A percentile compares a stretch with the other conserved stretches of the same genome.
Evolutionary conservation across 1,140 invertebrate genomes (phyloP).

Genomic region (Meteorus sp.): DNA sequence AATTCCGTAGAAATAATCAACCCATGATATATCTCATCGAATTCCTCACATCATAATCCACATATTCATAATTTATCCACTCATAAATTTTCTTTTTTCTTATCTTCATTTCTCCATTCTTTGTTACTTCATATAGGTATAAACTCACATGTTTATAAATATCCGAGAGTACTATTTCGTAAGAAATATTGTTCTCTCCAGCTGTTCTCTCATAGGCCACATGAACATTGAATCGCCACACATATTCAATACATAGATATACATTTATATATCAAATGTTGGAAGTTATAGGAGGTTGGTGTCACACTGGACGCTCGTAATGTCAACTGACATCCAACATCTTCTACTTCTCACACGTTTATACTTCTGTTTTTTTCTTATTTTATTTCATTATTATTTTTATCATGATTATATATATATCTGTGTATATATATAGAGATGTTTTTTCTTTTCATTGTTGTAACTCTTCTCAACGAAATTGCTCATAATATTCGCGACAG

Average conservation of each 20-base stretch:
- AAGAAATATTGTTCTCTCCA: conserved; percentile 23
- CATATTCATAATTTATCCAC: too few species aligned
- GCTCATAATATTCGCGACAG: conserved; percentile 46
- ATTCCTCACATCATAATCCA: too few species aligned
- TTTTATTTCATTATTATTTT: conserved; percentile 16
- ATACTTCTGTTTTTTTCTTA: conserved; percentile 15
- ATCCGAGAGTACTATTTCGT: conserved; percentile 1
- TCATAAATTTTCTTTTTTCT: too few species aligned
- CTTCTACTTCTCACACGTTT: conserved; percentile 15
- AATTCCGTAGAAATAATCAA: too few species aligned
- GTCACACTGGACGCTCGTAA: conserved; percentile 42
- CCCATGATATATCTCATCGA: too few species aligned
- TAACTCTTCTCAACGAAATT: conserved; percentile 36
- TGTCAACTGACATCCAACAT: conserved; percentile 26
- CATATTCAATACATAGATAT: too few species aligned
- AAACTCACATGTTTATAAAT: not conserved
- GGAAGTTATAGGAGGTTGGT: conserved; percentile 35
- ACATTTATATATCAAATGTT: conserved; percentile 30
- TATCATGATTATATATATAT: not conserved
- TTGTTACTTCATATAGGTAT: too few species aligned
- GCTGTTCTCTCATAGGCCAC: conserved; percentile 30
- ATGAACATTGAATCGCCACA: conserved; percentile 29
- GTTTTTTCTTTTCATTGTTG: conserved; percentile 3
- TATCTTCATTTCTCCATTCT: not conserved
- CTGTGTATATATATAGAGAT: too few species aligned